Base-by-base conservation (phyloP, 2,113 vertebrate genomes). In the Atractosteus spatula region DNA sequence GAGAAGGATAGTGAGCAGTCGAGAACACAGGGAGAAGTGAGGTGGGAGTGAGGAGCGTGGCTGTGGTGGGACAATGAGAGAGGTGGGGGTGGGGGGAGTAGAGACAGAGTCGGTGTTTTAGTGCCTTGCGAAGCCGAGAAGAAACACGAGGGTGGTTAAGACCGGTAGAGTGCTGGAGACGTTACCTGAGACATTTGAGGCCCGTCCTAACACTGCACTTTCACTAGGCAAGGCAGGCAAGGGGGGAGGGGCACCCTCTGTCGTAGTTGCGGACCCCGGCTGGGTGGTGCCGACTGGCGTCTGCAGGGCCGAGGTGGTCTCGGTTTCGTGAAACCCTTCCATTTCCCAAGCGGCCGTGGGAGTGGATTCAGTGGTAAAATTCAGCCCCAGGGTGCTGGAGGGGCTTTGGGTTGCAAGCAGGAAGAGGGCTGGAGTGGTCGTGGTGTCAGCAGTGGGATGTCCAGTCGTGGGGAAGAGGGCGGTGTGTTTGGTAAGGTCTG, bases 201-300 rank as follows among this genome's bases (percentile, higher is more conserved):
- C 83, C 0, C 72, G 78, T 12, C 77, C 86, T 2, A 88, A 69
- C 71, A 91, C 84, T 64, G 89, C 91, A 2, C 80, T 83, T 17
- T 88, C 85, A 0, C 85, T 88, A 66, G 91, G 85, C 65, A 86
- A 74, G n/a, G 80, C 80, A 7, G 86, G 88, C 78, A 73, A 85
- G 10, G n/a, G 72, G 0, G 61, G 73, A 65, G 66, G 71, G 61
- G 65, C 62, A 16, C 16, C 78, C 75, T 62, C 68, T 1, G 64
- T 13, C 14, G 55, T 80, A 56, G 72, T 66, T 5, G 71, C 75
- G 54, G 77, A 74, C 68, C 85, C 78, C 68, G 67, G 73, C 78
- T 79, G 76, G 78, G 78, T 78, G 14, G 65, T 73, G 72, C 42
- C 66, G 55, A 42, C 47, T 74, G 59, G 16, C 73, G 63, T 55